Evolutionary conservation across 2,113 vertebrate species (phyloP), one percentile per base, ranked within the genome.

Genomic region (Corythaixoides concolor): DNA sequence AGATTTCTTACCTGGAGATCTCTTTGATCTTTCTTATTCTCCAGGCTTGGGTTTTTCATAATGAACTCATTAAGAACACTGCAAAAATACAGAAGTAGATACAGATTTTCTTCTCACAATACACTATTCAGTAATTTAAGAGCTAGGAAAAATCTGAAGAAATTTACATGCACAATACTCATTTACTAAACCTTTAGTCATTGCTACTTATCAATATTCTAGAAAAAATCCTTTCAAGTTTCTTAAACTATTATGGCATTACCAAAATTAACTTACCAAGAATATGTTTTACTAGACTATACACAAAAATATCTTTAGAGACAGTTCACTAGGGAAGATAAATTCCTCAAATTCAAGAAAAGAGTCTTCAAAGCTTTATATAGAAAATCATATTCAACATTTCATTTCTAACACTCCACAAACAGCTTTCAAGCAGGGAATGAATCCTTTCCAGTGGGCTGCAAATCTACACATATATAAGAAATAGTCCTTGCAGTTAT

Each of bases 21-120:
- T 96, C 99, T 98, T 96, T 99, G 99, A 96, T 99, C 99, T 95
- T 99, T 99, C 98, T 99, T 99, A 97, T 98, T 99, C 95, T 99
- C 99, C 94, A 99, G 96, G 86, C 98, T 99, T 66, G 99, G 99
- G 88, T 99, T 99, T 98, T 99, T 99, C 98, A 99, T 98, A 92
- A 99, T 99, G 89, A 99, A 99, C 90, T 99, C 99, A 97, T 99
- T 99, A 68, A 99, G 97, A 97, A 99, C 98, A 76, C 99, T 99
- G 89, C 90, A 91, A 85, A 59, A 80, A 85, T 35, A 94, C 0
- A 49, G 28, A 89, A 67, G 18, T 23, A 68, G 43, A 74, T 26
- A 66, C 0, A 6, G 11, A 64, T 68, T 89, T 78, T 85, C 70
- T 89, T 80, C 26, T 56, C 66, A 52, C 27, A 92, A 75, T 43